Base-by-base conservation (phyloP, 2,797 vertebrate genomes). In the Rhinogobio ventralis region DNA sequence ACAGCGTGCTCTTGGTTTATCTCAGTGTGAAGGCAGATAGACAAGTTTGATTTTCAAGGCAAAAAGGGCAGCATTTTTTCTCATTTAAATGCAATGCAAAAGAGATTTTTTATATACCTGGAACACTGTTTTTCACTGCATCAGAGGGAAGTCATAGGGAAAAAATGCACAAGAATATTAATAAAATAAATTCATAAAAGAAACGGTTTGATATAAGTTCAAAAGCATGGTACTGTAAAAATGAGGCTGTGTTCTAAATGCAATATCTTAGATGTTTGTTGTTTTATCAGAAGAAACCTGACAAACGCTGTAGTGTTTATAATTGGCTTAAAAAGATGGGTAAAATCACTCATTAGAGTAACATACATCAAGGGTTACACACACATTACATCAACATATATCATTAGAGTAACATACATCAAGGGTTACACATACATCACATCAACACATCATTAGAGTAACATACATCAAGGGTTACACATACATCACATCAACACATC, bases 1-100 rank as follows among this genome's bases (percentile, higher is more conserved):
- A 81, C 89, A 87, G 81, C 62, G 15, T 73, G 86, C 81, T 85
- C 67, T 86, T 75, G 79, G 77, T 90, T 89, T 89, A 87, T 87
- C 86, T 81, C 86, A 77, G 88, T 83, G 75, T 89, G 89, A 72
- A 80, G 78, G 79, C 72, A 84, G 85, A 85, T 78, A 83, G 73
- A 86, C 73, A 64, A 72, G 68, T 80, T 85, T 77, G 60, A 82
- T 75, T 79, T 87, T 79, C 66, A 86, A 87, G 78, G 75, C 69
- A 67, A 88, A 53, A 88, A 88, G 83, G 83, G 57, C 55, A 28
- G 36, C 19, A 39, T 51, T 72, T 81, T 86, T 85, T 68, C 72
- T 79, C 10, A 39, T 62, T n/a, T 62, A 78, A 79, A 60, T 71
- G 39, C 64, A 62, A 45, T 17, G 5, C 49, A 60, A 77, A 83